Evolutionary conservation across 2,113 vertebrate genomes (phyloP).

Genomic region (Calypte anna): DNA sequence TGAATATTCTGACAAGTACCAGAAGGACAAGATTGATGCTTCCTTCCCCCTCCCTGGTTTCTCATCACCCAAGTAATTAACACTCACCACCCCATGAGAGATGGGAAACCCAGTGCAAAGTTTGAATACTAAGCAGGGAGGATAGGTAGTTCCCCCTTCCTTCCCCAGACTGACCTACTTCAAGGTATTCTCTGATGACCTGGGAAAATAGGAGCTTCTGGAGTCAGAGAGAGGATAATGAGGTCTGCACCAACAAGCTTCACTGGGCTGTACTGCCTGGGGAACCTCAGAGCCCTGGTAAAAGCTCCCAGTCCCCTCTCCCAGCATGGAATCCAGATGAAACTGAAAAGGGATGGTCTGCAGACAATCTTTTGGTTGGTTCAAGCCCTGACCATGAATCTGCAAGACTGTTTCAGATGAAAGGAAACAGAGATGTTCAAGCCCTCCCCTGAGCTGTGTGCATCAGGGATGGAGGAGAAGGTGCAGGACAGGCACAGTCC

Average conservation of each 20-base stretch:
- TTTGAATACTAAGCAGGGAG: not conserved
- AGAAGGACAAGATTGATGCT: conserved; percentile 7
- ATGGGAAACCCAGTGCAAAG: not conserved
- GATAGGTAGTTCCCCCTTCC: not conserved
- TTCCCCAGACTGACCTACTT: not conserved
- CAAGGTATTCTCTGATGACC: not conserved
- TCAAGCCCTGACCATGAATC: not conserved
- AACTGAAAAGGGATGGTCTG: not conserved
- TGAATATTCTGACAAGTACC: conserved; percentile 15
- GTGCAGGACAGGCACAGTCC: not conserved
- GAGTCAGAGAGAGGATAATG: not conserved
- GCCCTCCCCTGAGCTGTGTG: not conserved
- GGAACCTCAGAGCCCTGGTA: not conserved
- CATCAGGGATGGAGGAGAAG: not conserved
- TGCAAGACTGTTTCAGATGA: not conserved
- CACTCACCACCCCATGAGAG: not conserved
- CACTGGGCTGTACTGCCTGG: not conserved
- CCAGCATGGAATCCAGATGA: not conserved
- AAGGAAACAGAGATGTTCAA: not conserved
- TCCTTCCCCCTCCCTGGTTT: not conserved
- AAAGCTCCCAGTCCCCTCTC: not conserved
- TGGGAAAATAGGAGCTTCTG: not conserved
- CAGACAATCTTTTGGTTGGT: not conserved
- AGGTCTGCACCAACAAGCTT: not conserved
- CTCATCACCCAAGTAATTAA: conserved; percentile 21